Evolutionary conservation across 2,888 invertebrate species (phyloP).

Genomic region (Drosophila subsilvestris): DNA sequence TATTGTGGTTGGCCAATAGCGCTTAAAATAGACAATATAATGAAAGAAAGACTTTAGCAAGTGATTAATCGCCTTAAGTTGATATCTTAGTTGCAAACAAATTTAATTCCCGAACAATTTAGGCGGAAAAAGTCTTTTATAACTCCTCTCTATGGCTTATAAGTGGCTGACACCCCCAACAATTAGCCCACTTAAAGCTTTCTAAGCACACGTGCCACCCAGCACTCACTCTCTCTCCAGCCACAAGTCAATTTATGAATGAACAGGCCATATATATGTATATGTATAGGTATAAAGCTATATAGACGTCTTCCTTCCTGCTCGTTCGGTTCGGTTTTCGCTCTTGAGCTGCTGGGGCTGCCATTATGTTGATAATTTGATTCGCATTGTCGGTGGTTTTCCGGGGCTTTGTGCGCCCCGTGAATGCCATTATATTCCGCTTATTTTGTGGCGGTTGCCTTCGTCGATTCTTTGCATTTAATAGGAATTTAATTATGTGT

Average conservation of each 20-base stretch:
- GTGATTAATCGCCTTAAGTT: neutral
- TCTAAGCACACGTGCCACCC: slow-evolving; percentile 6
- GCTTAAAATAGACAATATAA: neutral
- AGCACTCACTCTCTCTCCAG: neutral
- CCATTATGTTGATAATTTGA: slow-evolving; percentile 52
- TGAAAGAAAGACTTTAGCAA: neutral
- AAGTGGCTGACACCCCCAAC: slow-evolving; percentile 3
- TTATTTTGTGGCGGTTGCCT: slow-evolving; percentile 32
- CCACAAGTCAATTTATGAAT: slow-evolving; percentile 38
- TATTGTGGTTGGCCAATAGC: neutral
- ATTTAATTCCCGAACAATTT: neutral
- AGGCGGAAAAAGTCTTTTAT: neutral
- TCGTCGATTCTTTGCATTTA: slow-evolving; percentile 28
- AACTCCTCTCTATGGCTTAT: neutral
- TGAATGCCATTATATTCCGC: slow-evolving; percentile 34
- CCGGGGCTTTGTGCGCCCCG: slow-evolving; percentile 17
- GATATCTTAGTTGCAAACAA: neutral
- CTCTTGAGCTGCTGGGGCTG: neutral
- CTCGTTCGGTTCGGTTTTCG: neutral
- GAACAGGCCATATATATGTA: slow-evolving; percentile 11
- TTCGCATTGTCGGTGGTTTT: slow-evolving; percentile 33
- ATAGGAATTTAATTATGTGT: slow-evolving; percentile 43
- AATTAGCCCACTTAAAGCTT: slow-evolving; percentile 36
- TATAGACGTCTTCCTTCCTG: slow-evolving; percentile 3
- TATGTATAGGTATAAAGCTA: neutral